Evolutionary conservation across 2,888 invertebrate genomes (phyloP).

Genomic region (Camponotus fellah): DNA sequence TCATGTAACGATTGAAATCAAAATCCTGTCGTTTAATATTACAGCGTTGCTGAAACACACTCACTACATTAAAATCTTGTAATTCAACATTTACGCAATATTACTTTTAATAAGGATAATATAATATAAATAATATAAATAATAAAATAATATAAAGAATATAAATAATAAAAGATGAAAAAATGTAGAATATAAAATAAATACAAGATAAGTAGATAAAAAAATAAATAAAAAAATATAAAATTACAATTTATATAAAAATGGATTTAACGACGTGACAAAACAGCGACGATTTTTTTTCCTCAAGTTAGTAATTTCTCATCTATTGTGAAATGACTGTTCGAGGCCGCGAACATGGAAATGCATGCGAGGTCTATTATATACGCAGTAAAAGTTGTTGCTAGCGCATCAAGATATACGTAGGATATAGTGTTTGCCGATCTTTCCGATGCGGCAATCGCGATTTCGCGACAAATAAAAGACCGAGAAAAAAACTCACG

Average conservation of each 20-base stretch:
- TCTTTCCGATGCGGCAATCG: neutral
- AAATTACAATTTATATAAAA: neutral
- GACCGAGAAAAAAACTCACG: neutral
- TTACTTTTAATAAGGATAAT: neutral
- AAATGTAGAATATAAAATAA: neutral
- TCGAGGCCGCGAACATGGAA: slow-evolving; percentile 39
- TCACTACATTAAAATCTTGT: neutral
- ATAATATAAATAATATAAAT: neutral
- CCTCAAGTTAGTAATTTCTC: slow-evolving; percentile 29
- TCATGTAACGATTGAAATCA: slow-evolving; percentile 8
- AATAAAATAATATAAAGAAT: neutral
- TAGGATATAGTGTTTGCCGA: neutral
- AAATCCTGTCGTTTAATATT: neutral
- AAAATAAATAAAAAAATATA: neutral
- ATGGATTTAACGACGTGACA: neutral
- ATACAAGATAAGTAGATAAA: neutral
- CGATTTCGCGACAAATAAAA: neutral
- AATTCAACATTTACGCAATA: neutral
- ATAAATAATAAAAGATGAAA: too few relatives aligned
- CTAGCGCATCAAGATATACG: neutral
- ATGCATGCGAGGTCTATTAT: slow-evolving; percentile 22
- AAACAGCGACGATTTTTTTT: neutral
- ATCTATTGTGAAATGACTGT: slow-evolving; percentile 28
- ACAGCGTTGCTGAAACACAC: too few relatives aligned
- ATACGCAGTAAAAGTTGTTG: slow-evolving; percentile 2